These are phyloP conservation scores for Dioctria rufipes DNA, from an alignment of 2,888 invertebrate species.

Conservation along the genomic window DNA sequence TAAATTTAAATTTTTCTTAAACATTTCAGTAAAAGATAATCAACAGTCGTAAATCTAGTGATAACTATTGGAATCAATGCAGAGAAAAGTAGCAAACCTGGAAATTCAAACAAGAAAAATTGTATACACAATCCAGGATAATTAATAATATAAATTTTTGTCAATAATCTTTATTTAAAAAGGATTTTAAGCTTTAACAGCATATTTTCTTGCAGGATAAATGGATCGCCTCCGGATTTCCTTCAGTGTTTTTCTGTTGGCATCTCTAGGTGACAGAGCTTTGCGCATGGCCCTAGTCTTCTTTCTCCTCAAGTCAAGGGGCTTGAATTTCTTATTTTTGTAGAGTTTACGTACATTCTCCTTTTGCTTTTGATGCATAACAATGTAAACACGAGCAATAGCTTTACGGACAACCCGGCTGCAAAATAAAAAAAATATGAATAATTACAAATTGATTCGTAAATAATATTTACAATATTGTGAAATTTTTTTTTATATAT, in stretches of 20 bases:
- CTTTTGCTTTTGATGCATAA: constrained; percentile 99
- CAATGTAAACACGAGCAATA: constrained; percentile 97
- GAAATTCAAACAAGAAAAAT: too few relatives aligned
- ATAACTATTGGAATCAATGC: too few relatives aligned
- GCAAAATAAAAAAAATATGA: too few relatives aligned
- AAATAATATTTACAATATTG: too few relatives aligned
- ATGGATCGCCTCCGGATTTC: constrained; percentile 89
- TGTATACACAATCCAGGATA: too few relatives aligned
- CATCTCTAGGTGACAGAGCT: constrained; percentile 89
- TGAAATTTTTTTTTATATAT: too few relatives aligned
- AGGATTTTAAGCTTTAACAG: constrained; percentile 90
- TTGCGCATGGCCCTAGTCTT: constrained; percentile 97
- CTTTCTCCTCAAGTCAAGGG: constrained; percentile 96
- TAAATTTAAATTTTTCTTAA: too few relatives aligned
- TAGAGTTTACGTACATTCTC: constrained; percentile 96
- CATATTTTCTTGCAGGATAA: constrained; percentile 93
- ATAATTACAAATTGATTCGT: too few relatives aligned
- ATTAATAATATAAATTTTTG: too few relatives aligned
- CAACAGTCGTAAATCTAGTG: too few relatives aligned
- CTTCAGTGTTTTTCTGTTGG: constrained; percentile 89
- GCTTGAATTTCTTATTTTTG: constrained; percentile 97
- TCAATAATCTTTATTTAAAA: constrained; percentile 30
- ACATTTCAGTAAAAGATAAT: too few relatives aligned
- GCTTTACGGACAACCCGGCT: constrained; percentile 98
- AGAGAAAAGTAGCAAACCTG: too few relatives aligned